phyloP scores from a whole-genome alignment of 2,113 vertebrate species.

The Thryonomys swinderianus region DNA sequence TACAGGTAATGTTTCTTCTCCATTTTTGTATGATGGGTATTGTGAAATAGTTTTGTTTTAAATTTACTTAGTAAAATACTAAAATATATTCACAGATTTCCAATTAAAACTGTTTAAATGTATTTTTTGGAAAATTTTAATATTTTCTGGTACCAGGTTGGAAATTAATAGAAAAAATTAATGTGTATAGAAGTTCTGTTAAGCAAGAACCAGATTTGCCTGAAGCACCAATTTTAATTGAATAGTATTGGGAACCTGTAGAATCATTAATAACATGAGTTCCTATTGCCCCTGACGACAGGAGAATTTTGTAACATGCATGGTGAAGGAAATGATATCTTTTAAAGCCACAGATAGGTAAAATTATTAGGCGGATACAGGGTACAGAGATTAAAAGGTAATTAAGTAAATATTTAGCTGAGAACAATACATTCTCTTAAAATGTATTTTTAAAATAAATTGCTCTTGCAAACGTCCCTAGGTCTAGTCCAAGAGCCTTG shows the following conservation, averaged over 20 bases:
- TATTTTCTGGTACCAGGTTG: background rate
- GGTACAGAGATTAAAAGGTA: background rate
- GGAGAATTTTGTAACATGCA: background rate
- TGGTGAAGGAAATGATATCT: background rate
- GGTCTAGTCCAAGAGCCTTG: background rate
- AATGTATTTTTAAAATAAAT: background rate
- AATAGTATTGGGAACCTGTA: background rate
- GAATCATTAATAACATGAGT: background rate
- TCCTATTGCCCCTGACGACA: background rate
- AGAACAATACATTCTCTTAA: background rate
- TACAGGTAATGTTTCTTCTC: background rate
- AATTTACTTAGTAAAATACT: constrained; percentile 25
- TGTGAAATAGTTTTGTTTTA: background rate
- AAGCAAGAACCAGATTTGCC: background rate
- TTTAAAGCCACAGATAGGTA: background rate
- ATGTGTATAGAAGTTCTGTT: background rate
- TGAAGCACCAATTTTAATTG: background rate
- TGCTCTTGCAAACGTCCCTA: background rate
- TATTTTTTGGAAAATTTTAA: constrained; percentile 7
- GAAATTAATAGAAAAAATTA: constrained; percentile 20
- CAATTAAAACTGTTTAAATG: background rate
- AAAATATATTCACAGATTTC: background rate
- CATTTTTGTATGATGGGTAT: background rate
- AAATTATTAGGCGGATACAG: background rate
- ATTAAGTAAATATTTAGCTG: background rate